Evolutionary conservation across 2,888 invertebrate genomes (phyloP).

Genomic region (Maniola hyperantus): DNA sequence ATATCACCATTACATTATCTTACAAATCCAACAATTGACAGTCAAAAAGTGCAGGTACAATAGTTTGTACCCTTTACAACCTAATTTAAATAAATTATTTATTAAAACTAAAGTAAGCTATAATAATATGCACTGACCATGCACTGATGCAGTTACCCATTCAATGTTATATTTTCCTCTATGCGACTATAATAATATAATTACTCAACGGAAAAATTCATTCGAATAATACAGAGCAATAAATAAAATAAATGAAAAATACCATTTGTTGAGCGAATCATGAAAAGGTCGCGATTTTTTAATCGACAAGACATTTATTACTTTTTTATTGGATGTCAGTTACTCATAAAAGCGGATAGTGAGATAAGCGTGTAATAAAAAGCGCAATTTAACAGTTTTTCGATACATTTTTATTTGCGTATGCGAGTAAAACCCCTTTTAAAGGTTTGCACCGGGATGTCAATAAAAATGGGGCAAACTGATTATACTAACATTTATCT

Average conservation of each 20-base stretch:
- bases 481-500: slow-evolving; percentile 1
- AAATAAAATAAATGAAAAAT: not conserved
- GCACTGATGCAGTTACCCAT: no score
- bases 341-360: slow-evolving; percentile 37
- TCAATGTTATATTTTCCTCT: no score
- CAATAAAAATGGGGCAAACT: slow-evolving; percentile 10
- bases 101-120: no score
- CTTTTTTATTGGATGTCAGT: slow-evolving; percentile 35
- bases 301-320: slow-evolving; percentile 34
- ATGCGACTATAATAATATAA: no score
- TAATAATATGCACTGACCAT: no score
- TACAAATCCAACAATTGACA: no score
- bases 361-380: slow-evolving; percentile 38
- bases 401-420: slow-evolving; percentile 36
- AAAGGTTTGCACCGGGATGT: slow-evolving; percentile 17
- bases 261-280: slow-evolving; percentile 11
- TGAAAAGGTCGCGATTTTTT: slow-evolving; percentile 26
- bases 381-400: slow-evolving; percentile 36
- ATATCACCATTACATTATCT: no score
- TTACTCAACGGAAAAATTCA: no score
- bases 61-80: no score
- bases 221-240: no score
- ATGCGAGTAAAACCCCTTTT: slow-evolving; percentile 22
- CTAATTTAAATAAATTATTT: no score
- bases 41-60: no score